Conservation (phyloP, 2,797 vertebrate genomes). For the Vespertilio murinus region DNA sequence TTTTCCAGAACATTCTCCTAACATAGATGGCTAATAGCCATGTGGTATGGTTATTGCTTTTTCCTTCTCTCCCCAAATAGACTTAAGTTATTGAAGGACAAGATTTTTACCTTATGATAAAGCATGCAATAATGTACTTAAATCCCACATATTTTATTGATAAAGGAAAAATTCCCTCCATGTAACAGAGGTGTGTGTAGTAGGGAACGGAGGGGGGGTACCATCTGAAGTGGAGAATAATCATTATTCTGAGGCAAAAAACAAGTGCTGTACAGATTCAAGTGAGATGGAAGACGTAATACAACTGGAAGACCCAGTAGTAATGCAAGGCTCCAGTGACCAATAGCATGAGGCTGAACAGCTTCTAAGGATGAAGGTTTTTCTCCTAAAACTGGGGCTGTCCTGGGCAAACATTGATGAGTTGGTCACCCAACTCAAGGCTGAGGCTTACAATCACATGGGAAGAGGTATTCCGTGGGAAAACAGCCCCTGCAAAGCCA, state of each 20-base stretch:
- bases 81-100: constrained; percentile 8
- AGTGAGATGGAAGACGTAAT: background rate
- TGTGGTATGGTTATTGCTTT: background rate
- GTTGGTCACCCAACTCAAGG: background rate
- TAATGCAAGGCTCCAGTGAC: background rate
- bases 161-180: background rate
- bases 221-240: background rate
- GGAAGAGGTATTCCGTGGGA: background rate
- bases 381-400: background rate
- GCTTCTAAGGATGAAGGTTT: background rate
- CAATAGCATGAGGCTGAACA: background rate
- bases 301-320: background rate
- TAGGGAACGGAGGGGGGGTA: background rate
- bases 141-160: background rate
- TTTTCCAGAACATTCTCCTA: background rate
- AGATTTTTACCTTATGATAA: background rate
- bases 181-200: background rate
- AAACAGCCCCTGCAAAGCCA: background rate
- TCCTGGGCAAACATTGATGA: background rate
- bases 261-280: background rate
- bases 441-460: background rate
- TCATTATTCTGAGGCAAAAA: background rate
- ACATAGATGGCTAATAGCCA: background rate
- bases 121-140: background rate
- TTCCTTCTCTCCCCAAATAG: background rate